phyloP scores from a whole-genome alignment of 2,797 vertebrate species.

The Mormyrus proboscirostris region DNA sequence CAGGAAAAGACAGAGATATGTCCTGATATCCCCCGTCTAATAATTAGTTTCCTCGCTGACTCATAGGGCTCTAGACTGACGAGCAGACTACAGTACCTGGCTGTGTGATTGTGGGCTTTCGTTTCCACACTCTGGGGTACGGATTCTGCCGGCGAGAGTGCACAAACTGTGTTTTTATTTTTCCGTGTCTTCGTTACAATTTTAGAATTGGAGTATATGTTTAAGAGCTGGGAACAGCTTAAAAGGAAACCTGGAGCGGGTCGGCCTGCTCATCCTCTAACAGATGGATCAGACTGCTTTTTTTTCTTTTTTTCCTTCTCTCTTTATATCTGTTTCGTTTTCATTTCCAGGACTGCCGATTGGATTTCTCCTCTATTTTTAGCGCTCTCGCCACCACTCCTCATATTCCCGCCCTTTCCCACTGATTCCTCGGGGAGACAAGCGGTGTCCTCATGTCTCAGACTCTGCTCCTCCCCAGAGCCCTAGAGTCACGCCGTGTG shows the following conservation, averaged over 20 bases:
- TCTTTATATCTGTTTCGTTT: neutral
- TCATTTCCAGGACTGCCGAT: neutral
- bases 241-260: neutral
- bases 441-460: neutral
- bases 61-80: neutral
- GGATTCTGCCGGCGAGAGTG: neutral
- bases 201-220: neutral
- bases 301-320: neutral
- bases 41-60: neutral
- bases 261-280: neutral
- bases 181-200: neutral
- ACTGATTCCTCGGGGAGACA: neutral
- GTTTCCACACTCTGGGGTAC: neutral
- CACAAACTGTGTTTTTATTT: neutral
- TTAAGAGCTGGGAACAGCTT: neutral
- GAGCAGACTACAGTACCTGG: neutral
- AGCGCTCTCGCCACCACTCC: neutral
- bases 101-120: neutral
- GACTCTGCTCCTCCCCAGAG: neutral
- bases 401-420: neutral
- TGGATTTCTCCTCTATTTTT: neutral
- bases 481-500: neutral
- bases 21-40: neutral
- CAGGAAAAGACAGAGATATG: neutral
- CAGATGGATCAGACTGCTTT: neutral